phyloP scores from a whole-genome alignment of 2,113 vertebrate genomes.

The Cranoglanis bouderius region DNA sequence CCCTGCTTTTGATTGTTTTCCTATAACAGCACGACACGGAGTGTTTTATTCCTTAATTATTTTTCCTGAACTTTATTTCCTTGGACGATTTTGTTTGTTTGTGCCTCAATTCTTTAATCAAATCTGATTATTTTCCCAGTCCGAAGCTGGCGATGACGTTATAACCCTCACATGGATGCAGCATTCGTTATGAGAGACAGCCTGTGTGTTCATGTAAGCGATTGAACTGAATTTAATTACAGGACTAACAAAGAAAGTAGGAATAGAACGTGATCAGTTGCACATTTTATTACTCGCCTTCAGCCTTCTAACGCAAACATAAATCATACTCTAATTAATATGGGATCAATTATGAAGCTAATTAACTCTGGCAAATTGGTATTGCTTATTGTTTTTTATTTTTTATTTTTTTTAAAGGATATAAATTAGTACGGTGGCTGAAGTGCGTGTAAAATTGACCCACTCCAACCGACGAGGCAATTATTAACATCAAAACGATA shows the following conservation, averaged over 20 bases:
- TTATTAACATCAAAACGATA: slow-evolving; percentile 27
- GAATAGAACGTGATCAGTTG: background rate
- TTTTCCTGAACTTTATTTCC: background rate
- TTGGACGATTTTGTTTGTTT: background rate
- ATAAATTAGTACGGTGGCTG: slow-evolving; percentile 2
- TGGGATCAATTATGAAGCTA: background rate
- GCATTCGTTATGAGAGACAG: background rate
- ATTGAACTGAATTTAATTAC: background rate
- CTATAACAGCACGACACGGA: background rate
- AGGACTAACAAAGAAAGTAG: background rate
- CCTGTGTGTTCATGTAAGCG: background rate
- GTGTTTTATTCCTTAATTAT: too few species aligned
- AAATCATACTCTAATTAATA: background rate
- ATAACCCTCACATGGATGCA: background rate
- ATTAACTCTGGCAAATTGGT: background rate
- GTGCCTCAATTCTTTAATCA: background rate
- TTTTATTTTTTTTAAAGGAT: background rate
- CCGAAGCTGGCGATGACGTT: background rate
- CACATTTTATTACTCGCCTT: slow-evolving; percentile 5
- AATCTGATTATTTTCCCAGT: background rate
- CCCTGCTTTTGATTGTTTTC: background rate
- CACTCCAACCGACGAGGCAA: background rate
- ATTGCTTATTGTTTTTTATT: background rate
- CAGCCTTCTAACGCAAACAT: background rate
- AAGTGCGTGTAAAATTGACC: background rate